Evolutionary conservation across 92 coral and sea anemone genomes (phyloP).

Genomic region (Muricea muricata): DNA sequence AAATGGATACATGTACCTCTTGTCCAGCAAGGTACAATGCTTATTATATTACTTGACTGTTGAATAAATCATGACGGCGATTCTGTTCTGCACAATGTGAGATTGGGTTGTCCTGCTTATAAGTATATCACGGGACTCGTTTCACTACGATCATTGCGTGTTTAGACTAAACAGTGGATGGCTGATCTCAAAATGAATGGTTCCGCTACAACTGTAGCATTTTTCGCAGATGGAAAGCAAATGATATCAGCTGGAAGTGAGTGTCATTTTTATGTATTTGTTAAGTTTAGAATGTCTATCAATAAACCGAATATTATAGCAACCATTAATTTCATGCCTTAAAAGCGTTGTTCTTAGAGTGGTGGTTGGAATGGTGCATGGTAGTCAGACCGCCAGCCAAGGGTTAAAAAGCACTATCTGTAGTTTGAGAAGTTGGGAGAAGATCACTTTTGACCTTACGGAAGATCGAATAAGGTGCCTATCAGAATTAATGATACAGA

Average conservation of each 20-base stretch:
- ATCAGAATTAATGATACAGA: too few relatives aligned
- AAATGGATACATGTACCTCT: conserved; percentile 83
- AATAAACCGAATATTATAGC: too few relatives aligned
- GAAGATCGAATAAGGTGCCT: too few relatives aligned
- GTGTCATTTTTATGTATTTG: background rate
- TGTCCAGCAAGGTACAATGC: conserved; percentile 84
- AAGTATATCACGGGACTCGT: too few relatives aligned
- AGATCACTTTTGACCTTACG: too few relatives aligned
- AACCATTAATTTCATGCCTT: too few relatives aligned
- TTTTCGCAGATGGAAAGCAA: conserved; percentile 88
- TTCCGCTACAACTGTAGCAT: conserved; percentile 71
- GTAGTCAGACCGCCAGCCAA: too few relatives aligned
- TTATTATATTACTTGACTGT: background rate
- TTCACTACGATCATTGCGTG: background rate
- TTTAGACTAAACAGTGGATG: conserved; percentile 95
- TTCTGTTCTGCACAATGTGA: background rate
- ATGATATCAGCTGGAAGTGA: conserved; percentile 81
- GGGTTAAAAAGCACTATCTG: too few relatives aligned
- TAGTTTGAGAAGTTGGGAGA: too few relatives aligned
- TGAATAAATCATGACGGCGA: background rate
- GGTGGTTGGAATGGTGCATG: too few relatives aligned
- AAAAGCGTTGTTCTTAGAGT: too few relatives aligned
- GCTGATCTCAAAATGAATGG: conserved; percentile 97
- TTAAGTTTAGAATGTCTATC: background rate
- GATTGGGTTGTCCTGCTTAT: background rate